Evolutionary conservation across 2,888 invertebrate genomes (phyloP), one percentile per base, ranked within the genome.

Genomic region (Bellardia bayeri): DNA sequence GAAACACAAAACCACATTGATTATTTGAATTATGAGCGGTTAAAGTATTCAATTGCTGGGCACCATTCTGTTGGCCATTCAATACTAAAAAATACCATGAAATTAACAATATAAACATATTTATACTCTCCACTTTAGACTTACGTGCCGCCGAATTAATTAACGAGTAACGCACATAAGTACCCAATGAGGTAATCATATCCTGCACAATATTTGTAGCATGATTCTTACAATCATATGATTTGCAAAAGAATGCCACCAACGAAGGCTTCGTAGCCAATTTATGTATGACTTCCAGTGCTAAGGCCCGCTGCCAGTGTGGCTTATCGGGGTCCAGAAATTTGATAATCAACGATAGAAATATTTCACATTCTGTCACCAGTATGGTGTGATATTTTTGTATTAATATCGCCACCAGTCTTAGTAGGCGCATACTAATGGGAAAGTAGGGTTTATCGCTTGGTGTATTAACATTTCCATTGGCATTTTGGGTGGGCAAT

Each of bases 341-440:
- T 94, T 99, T 99, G 54, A 99, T 98, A 76, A 99, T 97, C 74
- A 99, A 94, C 0, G 99, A 99, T 63, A 99, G 95, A 94, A 99
- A 99, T 92, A 99, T 99, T 94, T 99, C 99, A 94, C 99, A 99
- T 94, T 99, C 99, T 0, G 99, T 99, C 45, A 98, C 98, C 95
- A 99, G 94, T 87, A 98, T 95, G 9, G 96, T 95, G 92, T 99
- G 98, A 94, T 98, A 99, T 94, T 98, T 97, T 94, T 98, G 98
- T 91, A 99, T 96, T 63, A 99, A 95, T 91, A 99, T 96, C 9
- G 98, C 97, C 16, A 99, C 99, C 78, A 99, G 97, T 80, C 99
- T 94, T 85, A 99, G 94, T 69, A 99, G 95, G 74, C 99, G 95
- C 97, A 99, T 98, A 91, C 98, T 98, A 91, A 99, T 98, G 2